Evolutionary conservation across 2,888 invertebrate species (phyloP).

Genomic region (Diabrotica balteata): DNA sequence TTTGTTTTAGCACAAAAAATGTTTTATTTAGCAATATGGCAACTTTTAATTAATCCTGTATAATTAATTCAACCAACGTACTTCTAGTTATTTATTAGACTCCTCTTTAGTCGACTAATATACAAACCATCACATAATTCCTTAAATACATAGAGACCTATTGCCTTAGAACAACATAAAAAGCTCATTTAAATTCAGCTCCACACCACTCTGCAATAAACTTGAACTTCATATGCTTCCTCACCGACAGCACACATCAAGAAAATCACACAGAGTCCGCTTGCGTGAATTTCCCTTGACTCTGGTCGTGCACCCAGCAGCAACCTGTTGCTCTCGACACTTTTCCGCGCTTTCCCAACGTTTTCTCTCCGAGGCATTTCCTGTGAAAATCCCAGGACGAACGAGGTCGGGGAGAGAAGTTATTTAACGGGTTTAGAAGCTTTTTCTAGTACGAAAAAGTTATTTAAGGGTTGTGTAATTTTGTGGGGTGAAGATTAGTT

Average conservation of each 20-base stretch:
- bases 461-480: background rate
- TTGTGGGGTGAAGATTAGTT: slow-evolving; percentile 4
- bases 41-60: too few relatives aligned
- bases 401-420: background rate
- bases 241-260: background rate
- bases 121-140: too few relatives aligned
- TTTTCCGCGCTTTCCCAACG: background rate
- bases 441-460: background rate
- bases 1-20: too few relatives aligned
- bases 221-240: background rate
- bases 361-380: background rate
- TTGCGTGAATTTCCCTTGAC: slow-evolving; percentile 11
- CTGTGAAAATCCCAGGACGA: background rate
- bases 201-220: background rate
- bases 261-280: slow-evolving; percentile 5
- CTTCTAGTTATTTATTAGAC: too few relatives aligned
- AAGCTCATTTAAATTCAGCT: slow-evolving; percentile 9
- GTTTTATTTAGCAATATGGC: too few relatives aligned
- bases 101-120: too few relatives aligned
- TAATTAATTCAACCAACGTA: too few relatives aligned
- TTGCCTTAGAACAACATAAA: background rate
- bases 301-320: background rate
- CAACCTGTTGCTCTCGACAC: slow-evolving; percentile 11
- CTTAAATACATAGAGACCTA: too few relatives aligned
- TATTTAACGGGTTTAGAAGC: too few relatives aligned